Conservation (phyloP, 2,113 vertebrate genomes). For the Callionymus lyra region DNA sequence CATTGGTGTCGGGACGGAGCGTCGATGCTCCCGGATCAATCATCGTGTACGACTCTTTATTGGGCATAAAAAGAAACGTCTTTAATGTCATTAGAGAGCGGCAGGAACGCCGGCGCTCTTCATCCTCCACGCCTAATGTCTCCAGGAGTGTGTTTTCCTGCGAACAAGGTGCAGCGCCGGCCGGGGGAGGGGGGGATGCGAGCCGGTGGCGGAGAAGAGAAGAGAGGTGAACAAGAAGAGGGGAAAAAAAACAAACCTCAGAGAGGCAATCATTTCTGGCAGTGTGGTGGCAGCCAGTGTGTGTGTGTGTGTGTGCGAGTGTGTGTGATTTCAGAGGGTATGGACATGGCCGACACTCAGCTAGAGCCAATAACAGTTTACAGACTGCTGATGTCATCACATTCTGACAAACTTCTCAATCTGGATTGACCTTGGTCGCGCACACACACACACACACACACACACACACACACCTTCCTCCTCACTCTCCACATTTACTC, state of each 20-base stretch:
- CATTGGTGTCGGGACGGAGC: slow-evolving; percentile 89
- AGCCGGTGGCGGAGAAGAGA: slow-evolving; percentile 23
- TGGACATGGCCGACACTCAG: slow-evolving; percentile 62
- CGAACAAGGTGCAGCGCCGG: slow-evolving; percentile 1
- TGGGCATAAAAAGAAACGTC: slow-evolving; percentile 93
- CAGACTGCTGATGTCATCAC: slow-evolving; percentile 90
- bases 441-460: slow-evolving; percentile 34
- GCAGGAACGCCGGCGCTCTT: slow-evolving; percentile 34
- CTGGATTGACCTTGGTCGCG: slow-evolving; percentile 85
- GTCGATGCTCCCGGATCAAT: slow-evolving; percentile 87
- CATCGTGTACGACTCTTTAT: slow-evolving; percentile 86
- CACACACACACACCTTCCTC: slow-evolving; percentile 1
- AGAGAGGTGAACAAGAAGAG: slow-evolving; percentile 32
- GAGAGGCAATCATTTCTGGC: slow-evolving; percentile 83
- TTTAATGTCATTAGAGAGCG: slow-evolving; percentile 95
- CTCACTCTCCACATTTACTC: slow-evolving; percentile 69
- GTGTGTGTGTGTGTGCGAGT: slow-evolving; percentile 17
- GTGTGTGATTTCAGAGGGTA: slow-evolving; percentile 82
- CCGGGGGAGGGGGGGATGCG: background rate
- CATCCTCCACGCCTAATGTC: background rate
- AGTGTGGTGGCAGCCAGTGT: slow-evolving; percentile 66
- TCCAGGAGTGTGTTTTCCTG: background rate
- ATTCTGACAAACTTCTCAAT: slow-evolving; percentile 95
- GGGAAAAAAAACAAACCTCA: slow-evolving; percentile 75
- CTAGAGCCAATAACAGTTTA: slow-evolving; percentile 83